Percentiles rank a stretch among this genome's conserved stretches.
phyloP scores from a whole-genome alignment of 35 echinoderm and acorn worm species.

The Patiria miniata region DNA sequence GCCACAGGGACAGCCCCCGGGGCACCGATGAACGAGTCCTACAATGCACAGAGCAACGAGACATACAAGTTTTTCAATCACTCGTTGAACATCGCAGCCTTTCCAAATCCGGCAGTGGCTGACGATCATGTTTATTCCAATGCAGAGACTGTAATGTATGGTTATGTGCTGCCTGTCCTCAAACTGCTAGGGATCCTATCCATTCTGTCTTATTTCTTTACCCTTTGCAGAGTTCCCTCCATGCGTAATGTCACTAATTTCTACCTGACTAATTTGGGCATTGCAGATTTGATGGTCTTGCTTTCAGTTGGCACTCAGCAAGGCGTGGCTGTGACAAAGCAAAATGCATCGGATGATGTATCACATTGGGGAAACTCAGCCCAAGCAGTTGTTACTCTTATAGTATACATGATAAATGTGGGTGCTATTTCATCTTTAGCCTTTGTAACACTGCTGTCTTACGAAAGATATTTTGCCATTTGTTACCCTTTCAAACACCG shows the following conservation, averaged over 20 bases:
- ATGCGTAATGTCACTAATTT: background rate
- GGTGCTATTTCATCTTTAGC: background rate
- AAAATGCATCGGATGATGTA: background rate
- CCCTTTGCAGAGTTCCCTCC: background rate
- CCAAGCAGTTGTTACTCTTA: background rate
- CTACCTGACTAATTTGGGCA: background rate
- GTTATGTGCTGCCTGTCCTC: background rate
- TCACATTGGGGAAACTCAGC: background rate
- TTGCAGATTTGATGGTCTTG: background rate
- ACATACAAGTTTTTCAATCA: too few species aligned
- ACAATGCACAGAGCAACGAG: too few species aligned
- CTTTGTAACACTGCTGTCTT: background rate
- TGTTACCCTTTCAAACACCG: background rate
- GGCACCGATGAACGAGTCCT: too few species aligned
- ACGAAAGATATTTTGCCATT: constrained; percentile 20
- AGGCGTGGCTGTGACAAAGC: background rate
- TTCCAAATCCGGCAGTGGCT: too few species aligned
- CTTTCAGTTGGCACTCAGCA: background rate
- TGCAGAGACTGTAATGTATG: too few species aligned
- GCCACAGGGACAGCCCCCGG: too few species aligned
- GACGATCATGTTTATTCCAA: too few species aligned
- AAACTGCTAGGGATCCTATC: background rate
- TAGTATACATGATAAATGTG: background rate
- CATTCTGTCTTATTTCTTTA: background rate
- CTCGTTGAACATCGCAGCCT: too few species aligned